These are phyloP conservation scores for Aulostomus chinensis DNA, from an alignment of 2,797 vertebrate species.

Conservation along the genomic window DNA sequence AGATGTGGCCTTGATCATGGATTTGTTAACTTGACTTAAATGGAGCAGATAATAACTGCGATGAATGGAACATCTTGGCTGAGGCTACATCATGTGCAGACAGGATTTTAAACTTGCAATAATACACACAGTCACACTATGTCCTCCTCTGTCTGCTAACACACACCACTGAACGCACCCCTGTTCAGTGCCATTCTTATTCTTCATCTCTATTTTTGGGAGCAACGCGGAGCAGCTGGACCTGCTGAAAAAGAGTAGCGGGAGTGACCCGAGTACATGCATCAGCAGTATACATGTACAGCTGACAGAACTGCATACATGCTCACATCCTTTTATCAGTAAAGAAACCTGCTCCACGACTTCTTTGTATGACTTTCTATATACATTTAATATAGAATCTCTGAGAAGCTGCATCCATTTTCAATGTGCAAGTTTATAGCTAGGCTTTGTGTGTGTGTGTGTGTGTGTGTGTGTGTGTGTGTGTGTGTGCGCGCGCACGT, in stretches of 20 bases:
- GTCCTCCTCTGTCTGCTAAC: conserved; percentile 52
- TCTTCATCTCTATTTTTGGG: conserved; percentile 72
- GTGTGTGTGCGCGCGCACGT: conserved; percentile 11
- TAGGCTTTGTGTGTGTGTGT: too few species aligned
- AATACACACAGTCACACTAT: conserved; percentile 39
- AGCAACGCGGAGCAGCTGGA: conserved; percentile 62
- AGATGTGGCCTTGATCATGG: conserved; percentile 1
- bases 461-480: conserved; percentile 2
- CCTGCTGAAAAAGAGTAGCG: conserved; percentile 31
- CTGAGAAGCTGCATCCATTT: conserved; percentile 34
- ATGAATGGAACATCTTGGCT: conserved; percentile 11
- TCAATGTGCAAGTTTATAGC: conserved; percentile 16
- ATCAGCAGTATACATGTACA: conserved; percentile 15
- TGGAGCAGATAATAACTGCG: conserved; percentile 2
- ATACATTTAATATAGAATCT: conserved; percentile 7
- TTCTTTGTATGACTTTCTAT: conserved; percentile 23
- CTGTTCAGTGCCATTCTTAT: conserved; percentile 61
- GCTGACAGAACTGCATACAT: too few species aligned
- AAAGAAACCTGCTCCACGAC: conserved; percentile 21
- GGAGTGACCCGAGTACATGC: conserved; percentile 11
- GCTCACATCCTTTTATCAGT: neutral
- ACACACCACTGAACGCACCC: conserved; percentile 27
- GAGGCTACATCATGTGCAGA: conserved; percentile 7
- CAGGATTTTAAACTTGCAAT: conserved; percentile 23
- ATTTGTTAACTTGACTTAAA: conserved; percentile 3